These are phyloP conservation scores for Lethrus apterus DNA, from an alignment of 1,140 invertebrate genomes.

Conservation along the genomic window DNA sequence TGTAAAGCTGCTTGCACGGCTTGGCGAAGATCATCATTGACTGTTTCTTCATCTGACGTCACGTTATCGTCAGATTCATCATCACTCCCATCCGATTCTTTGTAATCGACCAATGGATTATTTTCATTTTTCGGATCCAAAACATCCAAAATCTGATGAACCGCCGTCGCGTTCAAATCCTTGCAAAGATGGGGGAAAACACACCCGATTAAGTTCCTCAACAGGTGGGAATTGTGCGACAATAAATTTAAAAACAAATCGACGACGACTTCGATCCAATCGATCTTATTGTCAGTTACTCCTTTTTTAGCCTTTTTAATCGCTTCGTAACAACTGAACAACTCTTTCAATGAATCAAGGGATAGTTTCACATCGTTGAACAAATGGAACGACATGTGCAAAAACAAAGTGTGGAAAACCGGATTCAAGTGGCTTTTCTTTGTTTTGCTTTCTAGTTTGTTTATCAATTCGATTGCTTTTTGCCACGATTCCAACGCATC, in stretches of 20 bases:
- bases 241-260: constrained; percentile 68
- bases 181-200: constrained; percentile 67
- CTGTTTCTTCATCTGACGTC: constrained; percentile 47
- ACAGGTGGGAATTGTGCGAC: constrained; percentile 59
- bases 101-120: constrained; percentile 46
- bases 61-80: constrained; percentile 34
- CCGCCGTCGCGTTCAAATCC: constrained; percentile 55
- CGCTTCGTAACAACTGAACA: constrained; percentile 60
- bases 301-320: constrained; percentile 44
- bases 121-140: constrained; percentile 52
- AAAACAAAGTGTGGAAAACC: constrained; percentile 58
- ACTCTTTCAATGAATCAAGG: constrained; percentile 55
- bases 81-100: constrained; percentile 45
- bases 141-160: constrained; percentile 67
- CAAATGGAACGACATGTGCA: constrained; percentile 64
- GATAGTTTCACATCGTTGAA: constrained; percentile 62
- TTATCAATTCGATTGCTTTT: constrained; percentile 48
- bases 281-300: constrained; percentile 34
- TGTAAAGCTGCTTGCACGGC: constrained; percentile 56
- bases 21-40: constrained; percentile 56
- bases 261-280: constrained; percentile 71
- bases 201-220: constrained; percentile 58
- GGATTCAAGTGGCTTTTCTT: constrained; percentile 35
- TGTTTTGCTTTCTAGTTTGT: constrained; percentile 38
- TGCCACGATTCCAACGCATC: constrained; percentile 52